Conservation (phyloP, 2,888 invertebrate species). For the Onthophagus sagittarius region DNA sequence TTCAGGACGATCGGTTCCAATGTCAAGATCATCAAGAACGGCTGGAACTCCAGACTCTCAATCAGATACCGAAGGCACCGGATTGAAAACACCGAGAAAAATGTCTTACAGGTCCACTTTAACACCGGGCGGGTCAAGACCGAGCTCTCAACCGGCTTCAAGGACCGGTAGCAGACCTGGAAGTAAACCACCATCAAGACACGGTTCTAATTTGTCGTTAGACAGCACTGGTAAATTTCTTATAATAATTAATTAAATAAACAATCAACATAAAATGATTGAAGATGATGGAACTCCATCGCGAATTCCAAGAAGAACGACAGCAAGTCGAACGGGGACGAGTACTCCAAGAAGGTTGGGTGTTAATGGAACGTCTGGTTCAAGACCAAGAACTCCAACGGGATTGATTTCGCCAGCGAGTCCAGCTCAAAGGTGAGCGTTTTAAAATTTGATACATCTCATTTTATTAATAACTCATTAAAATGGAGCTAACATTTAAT, state of each 20-base stretch:
- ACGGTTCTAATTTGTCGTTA: constrained; percentile 86
- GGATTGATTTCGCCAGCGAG: constrained; percentile 72
- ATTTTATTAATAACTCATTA: constrained; percentile 1
- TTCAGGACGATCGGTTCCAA: constrained; percentile 86
- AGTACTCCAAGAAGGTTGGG: constrained; percentile 58
- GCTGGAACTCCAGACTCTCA: constrained; percentile 87
- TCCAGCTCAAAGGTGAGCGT: constrained; percentile 64
- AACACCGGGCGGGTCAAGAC: constrained; percentile 72
- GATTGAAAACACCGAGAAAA: constrained; percentile 63
- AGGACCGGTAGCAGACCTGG: constrained; percentile 81
- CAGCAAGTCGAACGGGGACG: constrained; percentile 51
- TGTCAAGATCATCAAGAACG: constrained; percentile 67
- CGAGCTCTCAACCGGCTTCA: constrained; percentile 76
- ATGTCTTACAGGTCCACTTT: constrained; percentile 65
- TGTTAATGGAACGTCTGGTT: constrained; percentile 52
- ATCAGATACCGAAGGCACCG: constrained; percentile 79
- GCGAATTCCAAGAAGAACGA: constrained; percentile 73
- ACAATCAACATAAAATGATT: constrained; percentile 16
- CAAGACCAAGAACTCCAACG: constrained; percentile 71
- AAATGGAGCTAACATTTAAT: constrained; percentile 1
- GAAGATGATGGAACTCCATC: constrained; percentile 76
- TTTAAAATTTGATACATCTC: constrained; percentile 3
- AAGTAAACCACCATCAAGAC: constrained; percentile 89
- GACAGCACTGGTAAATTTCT: constrained; percentile 74
- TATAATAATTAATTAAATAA: background rate